phyloP scores from a whole-genome alignment of 1,140 invertebrate species.

The Heliconius eleuchia region DNA sequence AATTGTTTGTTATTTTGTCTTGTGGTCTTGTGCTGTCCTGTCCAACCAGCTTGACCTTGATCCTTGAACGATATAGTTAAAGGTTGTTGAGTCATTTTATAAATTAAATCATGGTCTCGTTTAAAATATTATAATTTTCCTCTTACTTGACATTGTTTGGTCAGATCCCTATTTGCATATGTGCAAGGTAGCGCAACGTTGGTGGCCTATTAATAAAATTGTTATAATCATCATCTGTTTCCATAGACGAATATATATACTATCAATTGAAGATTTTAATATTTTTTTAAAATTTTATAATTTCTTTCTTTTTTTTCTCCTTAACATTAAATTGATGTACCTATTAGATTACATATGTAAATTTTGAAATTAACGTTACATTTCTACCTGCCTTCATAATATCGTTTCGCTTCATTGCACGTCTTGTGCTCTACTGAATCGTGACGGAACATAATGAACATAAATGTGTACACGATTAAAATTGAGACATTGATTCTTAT shows the following conservation, averaged over 20 bases:
- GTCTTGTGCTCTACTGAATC: constrained; percentile 51
- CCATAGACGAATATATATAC: not conserved
- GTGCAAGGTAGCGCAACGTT: constrained; percentile 19
- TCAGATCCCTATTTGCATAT: constrained; percentile 24
- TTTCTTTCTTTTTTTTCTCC: not conserved
- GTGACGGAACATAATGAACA: constrained; percentile 49
- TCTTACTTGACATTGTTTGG: constrained; percentile 35
- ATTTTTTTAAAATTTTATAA: not conserved
- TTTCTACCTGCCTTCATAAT: constrained; percentile 41
- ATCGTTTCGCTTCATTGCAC: constrained; percentile 41
- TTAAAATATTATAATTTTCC: constrained; percentile 36
- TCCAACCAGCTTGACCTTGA: constrained; percentile 21
- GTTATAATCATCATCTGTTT: not conserved
- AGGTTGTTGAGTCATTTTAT: constrained; percentile 29
- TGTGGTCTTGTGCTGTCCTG: constrained; percentile 25
- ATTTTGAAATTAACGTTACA: constrained; percentile 39
- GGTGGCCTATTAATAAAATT: not conserved
- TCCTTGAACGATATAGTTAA: constrained; percentile 21
- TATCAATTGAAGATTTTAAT: not conserved
- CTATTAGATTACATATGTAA: constrained; percentile 34
- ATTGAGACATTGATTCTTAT: constrained; percentile 62
- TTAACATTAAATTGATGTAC: no score
- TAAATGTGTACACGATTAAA: constrained; percentile 49
- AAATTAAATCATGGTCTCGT: constrained; percentile 23
- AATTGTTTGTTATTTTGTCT: constrained; percentile 30